Evolutionary conservation across 1,140 invertebrate genomes (phyloP).

Genomic region (Papilio xuthus): DNA sequence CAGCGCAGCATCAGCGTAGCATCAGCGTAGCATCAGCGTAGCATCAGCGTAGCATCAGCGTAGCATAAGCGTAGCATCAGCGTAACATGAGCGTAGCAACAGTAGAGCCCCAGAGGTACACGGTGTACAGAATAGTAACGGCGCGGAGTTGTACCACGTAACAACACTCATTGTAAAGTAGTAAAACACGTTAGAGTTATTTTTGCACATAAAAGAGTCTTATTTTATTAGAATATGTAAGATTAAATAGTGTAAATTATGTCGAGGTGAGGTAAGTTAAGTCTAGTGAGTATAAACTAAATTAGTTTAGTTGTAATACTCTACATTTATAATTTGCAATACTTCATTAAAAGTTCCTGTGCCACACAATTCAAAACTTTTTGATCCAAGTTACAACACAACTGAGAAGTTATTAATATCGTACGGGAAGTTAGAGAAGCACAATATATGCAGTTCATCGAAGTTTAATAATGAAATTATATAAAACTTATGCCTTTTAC

Average conservation of each 20-base stretch:
- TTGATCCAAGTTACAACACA: slow-evolving; percentile 9
- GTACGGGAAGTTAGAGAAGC: slow-evolving; percentile 5
- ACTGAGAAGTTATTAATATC: slow-evolving; percentile 12
- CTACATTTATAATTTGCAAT: background rate
- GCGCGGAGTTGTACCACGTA: too few species aligned
- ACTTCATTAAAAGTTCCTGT: slow-evolving; percentile 5
- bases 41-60: too few species aligned
- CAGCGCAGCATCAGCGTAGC: too few species aligned
- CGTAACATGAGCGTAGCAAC: too few species aligned
- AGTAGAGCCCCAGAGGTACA: too few species aligned
- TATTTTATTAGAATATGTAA: too few species aligned
- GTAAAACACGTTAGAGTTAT: too few species aligned
- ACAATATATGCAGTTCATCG: background rate
- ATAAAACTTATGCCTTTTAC: background rate
- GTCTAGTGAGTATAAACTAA: background rate
- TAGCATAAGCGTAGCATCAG: too few species aligned
- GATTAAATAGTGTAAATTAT: background rate
- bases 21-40: too few species aligned
- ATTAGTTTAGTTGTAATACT: background rate
- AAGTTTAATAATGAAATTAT: slow-evolving; percentile 10
- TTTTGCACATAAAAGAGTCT: too few species aligned
- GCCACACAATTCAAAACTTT: slow-evolving; percentile 8
- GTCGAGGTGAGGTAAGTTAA: background rate
- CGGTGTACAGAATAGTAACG: too few species aligned
- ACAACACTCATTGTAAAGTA: too few species aligned